These are phyloP conservation scores for Drosophila bipectinata DNA, from an alignment of 1,140 invertebrate species.

Conservation along the genomic window DNA sequence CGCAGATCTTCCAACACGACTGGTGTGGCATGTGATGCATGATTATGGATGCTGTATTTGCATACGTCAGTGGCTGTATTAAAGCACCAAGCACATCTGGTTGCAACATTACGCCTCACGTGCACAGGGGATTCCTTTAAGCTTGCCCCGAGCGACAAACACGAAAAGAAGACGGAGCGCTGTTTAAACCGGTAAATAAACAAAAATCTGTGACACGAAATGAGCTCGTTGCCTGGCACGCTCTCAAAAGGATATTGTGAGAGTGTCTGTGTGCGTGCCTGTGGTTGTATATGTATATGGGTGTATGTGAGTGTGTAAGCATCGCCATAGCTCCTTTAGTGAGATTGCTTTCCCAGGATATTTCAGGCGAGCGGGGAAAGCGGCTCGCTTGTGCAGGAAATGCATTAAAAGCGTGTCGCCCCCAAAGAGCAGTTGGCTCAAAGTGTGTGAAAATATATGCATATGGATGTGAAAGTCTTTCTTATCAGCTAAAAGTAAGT, in stretches of 20 bases:
- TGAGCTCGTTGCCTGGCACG: slow-evolving; percentile 44
- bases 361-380: slow-evolving; percentile 3
- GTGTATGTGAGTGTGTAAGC: slow-evolving; percentile 12
- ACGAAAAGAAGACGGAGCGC: slow-evolving; percentile 23
- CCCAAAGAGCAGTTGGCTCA: slow-evolving; percentile 40
- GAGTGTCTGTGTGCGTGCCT: slow-evolving; percentile 11
- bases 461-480: slow-evolving; percentile 8
- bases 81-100: slow-evolving; percentile 13
- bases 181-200: slow-evolving; percentile 63
- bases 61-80: slow-evolving; percentile 27
- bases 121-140: slow-evolving; percentile 32
- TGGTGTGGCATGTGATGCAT: slow-evolving; percentile 23
- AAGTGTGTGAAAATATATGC: slow-evolving; percentile 18
- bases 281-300: slow-evolving; percentile 4
- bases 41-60: slow-evolving; percentile 40
- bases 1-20: not conserved
- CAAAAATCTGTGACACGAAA: slow-evolving; percentile 69
- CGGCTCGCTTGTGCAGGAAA: slow-evolving; percentile 48
- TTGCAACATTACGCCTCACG: slow-evolving; percentile 15
- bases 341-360: slow-evolving; percentile 43
- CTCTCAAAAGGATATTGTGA: slow-evolving; percentile 46
- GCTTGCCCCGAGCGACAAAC: slow-evolving; percentile 26
- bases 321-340: slow-evolving; percentile 32
- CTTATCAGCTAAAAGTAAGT: slow-evolving; percentile 22
- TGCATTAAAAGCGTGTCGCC: slow-evolving; percentile 65